Conservation (phyloP, 2,113 vertebrate genomes). For the Anoplopoma fimbria region DNA sequence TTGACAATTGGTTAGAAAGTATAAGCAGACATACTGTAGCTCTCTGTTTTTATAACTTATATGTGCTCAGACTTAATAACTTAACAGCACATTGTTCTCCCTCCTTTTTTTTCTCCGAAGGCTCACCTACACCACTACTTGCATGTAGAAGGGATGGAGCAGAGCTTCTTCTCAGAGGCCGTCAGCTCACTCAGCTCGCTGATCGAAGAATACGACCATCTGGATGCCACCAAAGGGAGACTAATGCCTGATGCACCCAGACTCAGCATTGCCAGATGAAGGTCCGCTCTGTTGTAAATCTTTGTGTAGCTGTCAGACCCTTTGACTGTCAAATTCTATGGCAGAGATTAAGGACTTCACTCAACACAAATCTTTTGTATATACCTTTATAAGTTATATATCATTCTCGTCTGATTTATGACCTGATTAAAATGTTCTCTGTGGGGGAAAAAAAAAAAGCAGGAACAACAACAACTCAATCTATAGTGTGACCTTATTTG, state of each 20-base stretch:
- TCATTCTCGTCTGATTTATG: slow-evolving; percentile 23
- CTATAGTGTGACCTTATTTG: not conserved
- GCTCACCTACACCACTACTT: slow-evolving; percentile 98
- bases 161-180: slow-evolving; percentile 90
- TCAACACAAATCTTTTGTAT: slow-evolving; percentile 28
- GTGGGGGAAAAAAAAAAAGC: not conserved
- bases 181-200: slow-evolving; percentile 87
- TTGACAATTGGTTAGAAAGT: not conserved
- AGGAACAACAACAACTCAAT: slow-evolving; percentile 11
- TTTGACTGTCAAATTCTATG: not conserved
- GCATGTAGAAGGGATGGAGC: slow-evolving; percentile 93
- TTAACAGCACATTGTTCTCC: too few species aligned
- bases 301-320: not conserved
- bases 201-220: slow-evolving; percentile 90
- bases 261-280: slow-evolving; percentile 87
- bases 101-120: too few species aligned
- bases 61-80: not conserved
- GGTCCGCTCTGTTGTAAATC: not conserved
- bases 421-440: slow-evolving; percentile 8
- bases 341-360: slow-evolving; percentile 22
- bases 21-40: not conserved
- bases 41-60: too few species aligned
- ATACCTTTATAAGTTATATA: slow-evolving; percentile 46
- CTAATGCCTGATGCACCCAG: slow-evolving; percentile 82
- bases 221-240: slow-evolving; percentile 84